A percentile compares a stretch with the other conserved stretches of the same genome.
Conservation (phyloP, 1,140 invertebrate genomes). For the Brachionus manjavacas region DNA sequence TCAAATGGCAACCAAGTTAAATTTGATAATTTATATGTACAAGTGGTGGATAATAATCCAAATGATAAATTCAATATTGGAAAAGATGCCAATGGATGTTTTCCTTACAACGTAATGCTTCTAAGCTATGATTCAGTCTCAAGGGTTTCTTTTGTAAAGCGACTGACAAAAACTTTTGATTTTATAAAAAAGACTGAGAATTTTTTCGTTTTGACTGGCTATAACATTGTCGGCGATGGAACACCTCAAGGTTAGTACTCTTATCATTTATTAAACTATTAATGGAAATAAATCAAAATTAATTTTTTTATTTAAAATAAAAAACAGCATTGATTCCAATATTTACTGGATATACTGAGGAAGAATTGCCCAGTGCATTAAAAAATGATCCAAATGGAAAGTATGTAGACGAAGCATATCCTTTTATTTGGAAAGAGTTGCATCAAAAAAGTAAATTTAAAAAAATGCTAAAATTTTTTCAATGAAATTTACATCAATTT, state of each 20-base stretch:
- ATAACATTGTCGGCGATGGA: constrained; percentile 88
- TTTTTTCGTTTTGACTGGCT: constrained; percentile 49
- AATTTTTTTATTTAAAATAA: neutral
- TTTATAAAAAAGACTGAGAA: neutral
- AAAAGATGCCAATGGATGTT: neutral
- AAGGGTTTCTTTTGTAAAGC: neutral
- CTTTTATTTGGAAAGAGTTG: constrained; percentile 55
- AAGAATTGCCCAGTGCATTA: constrained; percentile 77
- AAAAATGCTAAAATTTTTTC: no score
- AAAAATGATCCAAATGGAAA: constrained; percentile 66
- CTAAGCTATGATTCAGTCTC: constrained; percentile 21
- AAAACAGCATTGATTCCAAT: constrained; percentile 62
- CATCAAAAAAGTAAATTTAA: constrained; percentile 45
- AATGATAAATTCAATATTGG: neutral
- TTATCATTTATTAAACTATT: neutral
- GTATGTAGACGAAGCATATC: constrained; percentile 68
- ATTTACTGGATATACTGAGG: constrained; percentile 75
- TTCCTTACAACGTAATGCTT: neutral
- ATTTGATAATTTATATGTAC: constrained; percentile 16
- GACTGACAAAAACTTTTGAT: neutral
- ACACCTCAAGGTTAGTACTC: constrained; percentile 64
- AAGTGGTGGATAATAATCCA: neutral
- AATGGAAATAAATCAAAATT: neutral
- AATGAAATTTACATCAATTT: no score
- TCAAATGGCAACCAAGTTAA: neutral